Evolutionary conservation across 2,888 invertebrate species (phyloP).

Genomic region (Caenorhabditis zanzibari): DNA sequence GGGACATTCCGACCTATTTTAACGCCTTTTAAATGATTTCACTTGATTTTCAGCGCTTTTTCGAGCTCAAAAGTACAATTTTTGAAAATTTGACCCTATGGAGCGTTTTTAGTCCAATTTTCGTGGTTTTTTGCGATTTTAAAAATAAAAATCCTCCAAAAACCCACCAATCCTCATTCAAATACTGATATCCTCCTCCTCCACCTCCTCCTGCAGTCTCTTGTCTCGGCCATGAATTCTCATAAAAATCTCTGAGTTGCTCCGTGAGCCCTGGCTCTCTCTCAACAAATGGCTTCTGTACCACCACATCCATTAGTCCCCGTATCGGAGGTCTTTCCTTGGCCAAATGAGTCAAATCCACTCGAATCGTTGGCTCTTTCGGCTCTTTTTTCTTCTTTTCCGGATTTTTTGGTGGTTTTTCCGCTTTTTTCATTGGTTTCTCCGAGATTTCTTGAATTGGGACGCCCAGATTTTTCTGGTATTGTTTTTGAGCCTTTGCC

Average conservation of each 20-base stretch:
- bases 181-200: slow-evolving; percentile 30
- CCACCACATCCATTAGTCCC: background rate
- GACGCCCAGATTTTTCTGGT: too few relatives aligned
- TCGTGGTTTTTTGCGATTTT: background rate
- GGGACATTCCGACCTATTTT: too few relatives aligned
- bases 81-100: too few relatives aligned
- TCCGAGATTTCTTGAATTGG: background rate
- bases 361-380: background rate
- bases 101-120: background rate
- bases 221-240: too few relatives aligned
- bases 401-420: background rate
- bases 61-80: too few relatives aligned
- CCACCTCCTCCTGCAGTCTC: background rate
- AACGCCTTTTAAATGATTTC: too few relatives aligned
- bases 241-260: background rate
- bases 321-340: background rate
- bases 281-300: too few relatives aligned
- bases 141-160: background rate
- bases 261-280: too few relatives aligned
- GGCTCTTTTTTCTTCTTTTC: too few relatives aligned
- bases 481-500: background rate
- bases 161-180: slow-evolving; percentile 25
- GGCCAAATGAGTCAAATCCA: too few relatives aligned
- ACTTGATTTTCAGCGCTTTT: too few relatives aligned
- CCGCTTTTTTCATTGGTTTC: background rate